Conservation (phyloP, 1,140 invertebrate genomes). For the Phymastichus coffea region DNA sequence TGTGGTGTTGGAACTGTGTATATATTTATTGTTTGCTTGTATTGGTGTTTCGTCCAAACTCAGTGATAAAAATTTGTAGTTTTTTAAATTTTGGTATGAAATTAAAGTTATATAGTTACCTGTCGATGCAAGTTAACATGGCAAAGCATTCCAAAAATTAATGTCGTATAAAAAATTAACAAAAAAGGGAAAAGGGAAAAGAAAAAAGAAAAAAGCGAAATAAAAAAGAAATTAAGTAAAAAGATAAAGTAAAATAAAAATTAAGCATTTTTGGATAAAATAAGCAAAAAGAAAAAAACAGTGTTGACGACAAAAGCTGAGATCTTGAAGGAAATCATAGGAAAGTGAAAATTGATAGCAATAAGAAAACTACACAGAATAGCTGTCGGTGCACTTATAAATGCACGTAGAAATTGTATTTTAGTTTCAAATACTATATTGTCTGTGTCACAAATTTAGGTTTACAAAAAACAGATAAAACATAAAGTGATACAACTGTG, state of each 20-base stretch:
- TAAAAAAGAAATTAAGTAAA: constrained; percentile 8
- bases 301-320: too few relatives aligned
- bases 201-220: background rate
- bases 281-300: too few relatives aligned
- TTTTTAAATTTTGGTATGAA: too few relatives aligned
- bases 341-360: too few relatives aligned
- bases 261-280: too few relatives aligned
- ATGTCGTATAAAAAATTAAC: background rate
- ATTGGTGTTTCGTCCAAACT: too few relatives aligned
- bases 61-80: too few relatives aligned
- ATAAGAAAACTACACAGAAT: constrained; percentile 8
- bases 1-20: too few relatives aligned
- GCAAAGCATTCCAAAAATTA: background rate
- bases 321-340: too few relatives aligned
- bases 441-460: background rate
- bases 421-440: constrained; percentile 12
- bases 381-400: constrained; percentile 1
- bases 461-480: constrained; percentile 22
- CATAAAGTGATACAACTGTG: constrained; percentile 6
- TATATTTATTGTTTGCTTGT: too few relatives aligned
- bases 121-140: background rate
- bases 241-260: constrained; percentile 17
- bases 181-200: background rate
- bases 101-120: background rate
- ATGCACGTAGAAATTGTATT: constrained; percentile 23